A percentile compares a stretch with the other conserved stretches of the same genome.
Conservation (phyloP, 2,888 invertebrate species). For the Poecilus cupreus region DNA sequence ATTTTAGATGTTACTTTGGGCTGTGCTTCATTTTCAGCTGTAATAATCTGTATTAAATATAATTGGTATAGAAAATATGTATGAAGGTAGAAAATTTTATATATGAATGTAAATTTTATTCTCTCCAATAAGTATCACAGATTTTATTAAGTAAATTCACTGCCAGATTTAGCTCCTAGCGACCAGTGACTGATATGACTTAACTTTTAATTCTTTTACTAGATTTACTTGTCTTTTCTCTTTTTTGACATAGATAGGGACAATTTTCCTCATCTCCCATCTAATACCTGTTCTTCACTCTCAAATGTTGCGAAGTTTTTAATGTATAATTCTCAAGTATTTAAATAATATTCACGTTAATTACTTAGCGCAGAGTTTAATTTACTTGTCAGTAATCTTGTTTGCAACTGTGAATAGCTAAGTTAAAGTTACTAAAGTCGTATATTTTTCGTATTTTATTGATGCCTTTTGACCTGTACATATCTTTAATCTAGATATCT, state of each 20-base stretch:
- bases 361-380: neutral
- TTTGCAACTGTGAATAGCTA: constrained; percentile 4
- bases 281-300: neutral
- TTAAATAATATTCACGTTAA: neutral
- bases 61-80: constrained; percentile 50
- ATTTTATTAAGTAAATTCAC: constrained; percentile 45
- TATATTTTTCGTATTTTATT: constrained; percentile 45
- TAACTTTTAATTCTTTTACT: neutral
- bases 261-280: neutral
- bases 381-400: neutral
- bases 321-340: neutral
- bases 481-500: constrained; percentile 53
- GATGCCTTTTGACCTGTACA: constrained; percentile 57
- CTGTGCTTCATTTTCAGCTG: constrained; percentile 58
- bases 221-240: neutral
- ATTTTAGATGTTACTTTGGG: constrained; percentile 56
- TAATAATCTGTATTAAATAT: constrained; percentile 51
- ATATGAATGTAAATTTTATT: constrained; percentile 35
- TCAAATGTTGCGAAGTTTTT: neutral
- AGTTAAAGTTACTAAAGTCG: neutral
- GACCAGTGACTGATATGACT: constrained; percentile 38
- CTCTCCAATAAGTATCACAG: constrained; percentile 40
- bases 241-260: neutral
- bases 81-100: constrained; percentile 47
- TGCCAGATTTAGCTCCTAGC: constrained; percentile 40